Base-by-base conservation (phyloP, 2,797 vertebrate species). In the Adelosebastes latens region DNA sequence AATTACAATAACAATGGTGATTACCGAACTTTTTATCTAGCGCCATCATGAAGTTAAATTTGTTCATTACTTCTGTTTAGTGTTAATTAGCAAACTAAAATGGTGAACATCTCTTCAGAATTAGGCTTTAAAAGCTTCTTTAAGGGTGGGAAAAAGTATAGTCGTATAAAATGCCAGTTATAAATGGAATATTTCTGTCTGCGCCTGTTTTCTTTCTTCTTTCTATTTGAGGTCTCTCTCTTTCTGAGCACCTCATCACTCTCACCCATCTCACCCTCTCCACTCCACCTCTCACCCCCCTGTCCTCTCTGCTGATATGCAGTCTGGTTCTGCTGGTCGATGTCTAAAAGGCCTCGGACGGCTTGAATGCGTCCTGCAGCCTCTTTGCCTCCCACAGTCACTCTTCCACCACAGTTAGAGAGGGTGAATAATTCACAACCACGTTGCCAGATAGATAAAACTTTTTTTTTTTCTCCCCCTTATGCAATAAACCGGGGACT, bases 351-450 rank as follows among this genome's bases (percentile, higher is more conserved):
- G 24, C 69, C 75, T 87, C 75, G 34, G 5, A 78, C 34, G 78
- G 76, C 77, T 62, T 13, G 14, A 66, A 60, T 61, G 72, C 80
- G 11, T 83, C 67, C 77, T 27, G 56, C 24, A 42, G 62, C 75
- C 71, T 71, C 71, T 82, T 31, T 61, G 34, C 75, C 46, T 56
- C 60, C 39, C 49, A 85, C 78, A 2, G 10, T 74, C 80, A 27
- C 71, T 91, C 86, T 62, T 84, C 89, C 61, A 53, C 71, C 71
- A 34, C 77, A 76, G 88, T 89, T 89, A 90, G 80, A 75, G 36
- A 75, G 59, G 60, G 77, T 95, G 76, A 96, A 96, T 95, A 93
- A 96, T 96, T 95, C 92, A 96, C 87, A 53, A 88, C 81, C 81
- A 81, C 64, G 85, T 87, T 66, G 72, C 90, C 78, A 70, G 89